Evolutionary conservation across 2,888 invertebrate species (phyloP).

Genomic region (Eupithecia centaureata): DNA sequence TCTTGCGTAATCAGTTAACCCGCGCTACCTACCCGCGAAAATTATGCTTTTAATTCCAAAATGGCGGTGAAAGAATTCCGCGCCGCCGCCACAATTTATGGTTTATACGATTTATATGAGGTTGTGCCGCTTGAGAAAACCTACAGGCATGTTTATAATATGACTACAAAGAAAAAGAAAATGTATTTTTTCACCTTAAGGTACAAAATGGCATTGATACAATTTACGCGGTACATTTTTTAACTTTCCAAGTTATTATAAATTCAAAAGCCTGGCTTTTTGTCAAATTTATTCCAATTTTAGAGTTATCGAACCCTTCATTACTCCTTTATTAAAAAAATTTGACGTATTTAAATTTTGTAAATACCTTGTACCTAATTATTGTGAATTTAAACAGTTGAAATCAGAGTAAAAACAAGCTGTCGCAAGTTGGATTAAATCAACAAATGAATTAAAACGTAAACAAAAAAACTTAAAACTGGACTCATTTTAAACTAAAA

Average conservation of each 20-base stretch:
- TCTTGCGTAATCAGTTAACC: constrained; percentile 29
- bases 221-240: no score
- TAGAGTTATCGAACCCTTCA: not conserved
- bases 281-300: not conserved
- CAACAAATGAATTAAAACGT: no score
- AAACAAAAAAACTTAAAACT: no score
- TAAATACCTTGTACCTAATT: no score
- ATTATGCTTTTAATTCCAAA: constrained; percentile 63
- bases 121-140: constrained; percentile 34
- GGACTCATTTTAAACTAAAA: no score
- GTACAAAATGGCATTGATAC: constrained; percentile 6
- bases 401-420: no score
- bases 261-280: no score
- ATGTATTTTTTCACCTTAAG: constrained; percentile 18
- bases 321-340: no score
- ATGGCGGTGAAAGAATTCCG: constrained; percentile 63
- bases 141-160: constrained; percentile 39
- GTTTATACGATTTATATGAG: constrained; percentile 56
- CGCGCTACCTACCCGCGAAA: constrained; percentile 45
- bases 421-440: no score
- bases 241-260: no score
- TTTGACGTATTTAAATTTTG: no score
- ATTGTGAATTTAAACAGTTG: no score
- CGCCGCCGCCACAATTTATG: constrained; percentile 61
- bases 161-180: constrained; percentile 29